Evolutionary conservation across 2,888 invertebrate species (phyloP).

Genomic region (Baronia brevicornis): DNA sequence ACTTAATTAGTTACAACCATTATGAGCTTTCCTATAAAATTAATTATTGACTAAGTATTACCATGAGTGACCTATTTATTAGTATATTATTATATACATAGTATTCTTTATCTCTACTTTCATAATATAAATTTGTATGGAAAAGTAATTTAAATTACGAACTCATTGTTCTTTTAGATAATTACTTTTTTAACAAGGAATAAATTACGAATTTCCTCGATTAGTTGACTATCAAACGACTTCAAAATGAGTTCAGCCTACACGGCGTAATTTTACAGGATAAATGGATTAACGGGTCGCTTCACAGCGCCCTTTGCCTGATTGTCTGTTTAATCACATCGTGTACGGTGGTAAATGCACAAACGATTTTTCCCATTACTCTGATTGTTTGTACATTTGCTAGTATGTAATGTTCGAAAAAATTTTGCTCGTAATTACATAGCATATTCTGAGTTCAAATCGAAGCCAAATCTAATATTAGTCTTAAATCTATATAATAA

Average conservation of each 20-base stretch:
- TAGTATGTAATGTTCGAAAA: slow-evolving; percentile 7
- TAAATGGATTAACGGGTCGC: slow-evolving; percentile 52
- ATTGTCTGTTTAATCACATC: slow-evolving; percentile 41
- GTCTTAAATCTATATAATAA: no score
- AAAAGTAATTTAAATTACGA: slow-evolving; percentile 13
- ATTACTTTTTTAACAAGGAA: slow-evolving; percentile 22
- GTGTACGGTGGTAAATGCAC: slow-evolving; percentile 44
- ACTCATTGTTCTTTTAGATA: slow-evolving; percentile 20
- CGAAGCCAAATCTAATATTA: no score
- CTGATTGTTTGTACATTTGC: slow-evolving; percentile 19
- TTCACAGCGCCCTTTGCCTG: slow-evolving; percentile 28
- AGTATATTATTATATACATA: no score
- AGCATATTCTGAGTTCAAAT: no score
- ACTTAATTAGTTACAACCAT: no score
- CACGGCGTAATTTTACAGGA: slow-evolving; percentile 40
- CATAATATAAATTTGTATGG: no score
- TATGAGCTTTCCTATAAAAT: no score
- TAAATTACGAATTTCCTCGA: slow-evolving; percentile 23
- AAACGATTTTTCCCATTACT: slow-evolving; percentile 51
- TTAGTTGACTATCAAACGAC: slow-evolving; percentile 27
- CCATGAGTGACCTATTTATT: no score
- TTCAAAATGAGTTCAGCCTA: slow-evolving; percentile 33
- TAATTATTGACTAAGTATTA: no score
- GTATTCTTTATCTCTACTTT: no score
- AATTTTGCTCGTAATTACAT: no score